Evolutionary conservation across 2,888 invertebrate genomes (phyloP), one percentile per base, ranked within the genome.

Genomic region (Chrysotoxum bicinctum): DNA sequence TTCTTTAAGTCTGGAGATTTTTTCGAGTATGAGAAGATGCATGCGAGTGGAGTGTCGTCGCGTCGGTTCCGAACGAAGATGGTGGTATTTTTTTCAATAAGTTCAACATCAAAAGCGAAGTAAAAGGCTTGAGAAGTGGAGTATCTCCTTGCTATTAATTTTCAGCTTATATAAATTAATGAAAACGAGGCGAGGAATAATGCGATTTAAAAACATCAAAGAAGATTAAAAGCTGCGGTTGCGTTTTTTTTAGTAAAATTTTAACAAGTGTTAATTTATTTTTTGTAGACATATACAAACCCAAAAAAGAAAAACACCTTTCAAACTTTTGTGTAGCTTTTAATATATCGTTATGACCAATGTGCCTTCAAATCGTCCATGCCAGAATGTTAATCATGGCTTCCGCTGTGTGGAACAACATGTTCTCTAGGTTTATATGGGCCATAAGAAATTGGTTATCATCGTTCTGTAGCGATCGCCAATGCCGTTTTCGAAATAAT

Each of bases 1-100:
- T 74, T 74, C 43, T 73, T 56, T n/a, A 32, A 26, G 50, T n/a
- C n/a, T 66, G 12, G 32, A 78, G 64, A 56, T 35, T 35, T 35
- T 48, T 23, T 52, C 23, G 58, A 75, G 62, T 52, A 40, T 52
- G 12, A 45, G 45, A 35, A 37, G 16, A 52, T 62, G 10, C 21
- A 52, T 62, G 10, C 26, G 64, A 54, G 48, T 58, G 1, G 37
- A 32, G 10, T 35, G 35, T 37, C 32, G 56, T 37, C 35, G 56
- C 30, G 16, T 37, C 10, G 35, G 56, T 19, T 16, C 4, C 19
- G 19, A 19, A 45, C 16, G 74, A n/a, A n/a, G n/a, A 12, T 58
- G 68, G 40, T 68, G 50, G 73, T 60, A 58, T 35, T 68, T 60
- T 62, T 68, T 60, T 68, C 4, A 37, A 40, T 40, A 35, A 40